Evolutionary conservation across 2,888 invertebrate genomes (phyloP), one percentile per base, ranked within the genome.

Genomic region (Aricia artaxerxes): DNA sequence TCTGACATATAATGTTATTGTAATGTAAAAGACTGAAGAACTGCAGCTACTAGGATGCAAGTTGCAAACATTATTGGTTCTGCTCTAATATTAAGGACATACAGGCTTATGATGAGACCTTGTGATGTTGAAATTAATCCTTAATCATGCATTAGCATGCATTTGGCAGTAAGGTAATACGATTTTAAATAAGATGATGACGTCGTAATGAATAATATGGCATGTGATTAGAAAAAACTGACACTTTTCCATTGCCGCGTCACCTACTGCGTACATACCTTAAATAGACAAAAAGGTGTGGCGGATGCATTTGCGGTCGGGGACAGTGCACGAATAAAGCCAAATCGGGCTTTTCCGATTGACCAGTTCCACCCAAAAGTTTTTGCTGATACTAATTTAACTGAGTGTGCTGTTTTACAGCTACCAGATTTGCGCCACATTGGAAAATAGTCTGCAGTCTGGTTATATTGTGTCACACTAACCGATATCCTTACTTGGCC

Each of bases 221-320:
- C 24, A 24, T 24, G 24, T 44, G 44, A 44, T 7, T 9, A 44
- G 6, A 31, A 64, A 7, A 64, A n/a, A 31, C 11, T 9, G 4
- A 64, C 64, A 4, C 31, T 31, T 24, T 69, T 38, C 13, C 13
- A 1, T 69, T 16, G 35, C 35, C 35, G 16, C 69, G 69, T 35
- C 69, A 69, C 69, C 5, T 13, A 69, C 11, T 69, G 16, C 35
- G 69, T 38, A 69, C 69, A 38, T 38, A 69, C 69, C 69, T 81
- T 81, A 88, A 89, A 90, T 87, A 88, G 88, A 85, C 87, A 87
- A 87, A 86, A 88, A 90, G 86, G 88, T 88, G 89, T 87, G 89
- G 82, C 81, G 81, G 80, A 82, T 83, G 83, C 83, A 82, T 81
- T 81, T 83, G 82, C 44, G 82, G 82, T 79, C 61, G 78, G 80